These are phyloP conservation scores for Neolamprologus devosi DNA, from an alignment of 2,113 vertebrate genomes.

Conservation along the genomic window DNA sequence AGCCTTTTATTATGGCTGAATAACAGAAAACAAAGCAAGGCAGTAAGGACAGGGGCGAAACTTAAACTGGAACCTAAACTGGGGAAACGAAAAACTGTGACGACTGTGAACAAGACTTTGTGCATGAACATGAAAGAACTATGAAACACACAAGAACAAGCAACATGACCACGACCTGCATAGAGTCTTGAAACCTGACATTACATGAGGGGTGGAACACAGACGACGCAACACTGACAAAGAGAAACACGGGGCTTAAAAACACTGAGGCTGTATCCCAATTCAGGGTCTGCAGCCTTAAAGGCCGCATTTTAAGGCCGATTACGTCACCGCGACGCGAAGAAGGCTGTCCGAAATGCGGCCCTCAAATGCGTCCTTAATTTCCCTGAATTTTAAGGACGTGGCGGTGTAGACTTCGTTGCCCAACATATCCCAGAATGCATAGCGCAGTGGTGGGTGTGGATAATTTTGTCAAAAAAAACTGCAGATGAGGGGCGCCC, in stretches of 20 bases:
- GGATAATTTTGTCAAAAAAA: no score
- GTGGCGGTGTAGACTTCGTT: no score
- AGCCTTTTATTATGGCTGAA: not conserved
- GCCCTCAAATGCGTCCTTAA: no score
- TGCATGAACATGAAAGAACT: not conserved
- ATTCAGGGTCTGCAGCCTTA: accelerated
- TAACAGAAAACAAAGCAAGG: not conserved
- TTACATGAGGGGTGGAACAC: not conserved
- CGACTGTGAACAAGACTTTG: not conserved
- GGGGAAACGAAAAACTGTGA: not conserved
- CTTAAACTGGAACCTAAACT: not conserved
- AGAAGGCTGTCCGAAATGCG: no score
- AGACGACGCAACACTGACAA: accelerated
- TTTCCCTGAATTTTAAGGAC: no score
- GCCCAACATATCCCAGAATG: no score
- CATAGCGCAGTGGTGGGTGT: no score
- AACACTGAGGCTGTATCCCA: not conserved
- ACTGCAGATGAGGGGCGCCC: no score
- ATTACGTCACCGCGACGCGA: no score
- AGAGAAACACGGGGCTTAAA: not conserved
- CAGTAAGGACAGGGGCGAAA: not conserved
- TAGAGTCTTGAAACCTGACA: not conserved
- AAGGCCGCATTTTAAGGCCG: no score
- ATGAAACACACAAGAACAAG: not conserved
- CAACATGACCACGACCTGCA: not conserved